A percentile compares a stretch with the other conserved stretches of the same genome.
Conservation (phyloP, 2,888 invertebrate species). For the Erpobdella octoculata region DNA sequence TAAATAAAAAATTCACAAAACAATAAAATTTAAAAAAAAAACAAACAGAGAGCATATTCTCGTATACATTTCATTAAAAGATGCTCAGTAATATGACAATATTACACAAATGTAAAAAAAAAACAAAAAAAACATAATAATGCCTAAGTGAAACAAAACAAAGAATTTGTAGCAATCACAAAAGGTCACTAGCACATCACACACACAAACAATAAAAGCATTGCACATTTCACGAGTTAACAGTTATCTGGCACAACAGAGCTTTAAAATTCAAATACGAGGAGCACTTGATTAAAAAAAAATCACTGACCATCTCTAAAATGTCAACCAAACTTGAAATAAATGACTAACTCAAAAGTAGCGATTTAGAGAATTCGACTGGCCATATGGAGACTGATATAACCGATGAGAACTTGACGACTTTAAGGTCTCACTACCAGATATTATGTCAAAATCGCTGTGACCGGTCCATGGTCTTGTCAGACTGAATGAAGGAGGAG, state of each 20-base stretch:
- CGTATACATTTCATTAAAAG: not conserved
- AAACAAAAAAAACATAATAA: not conserved
- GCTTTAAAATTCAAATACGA: not conserved
- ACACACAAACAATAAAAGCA: slow-evolving; percentile 5
- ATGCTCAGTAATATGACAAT: not conserved
- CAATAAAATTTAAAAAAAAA: not conserved
- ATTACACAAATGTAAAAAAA: not conserved
- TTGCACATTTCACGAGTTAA: slow-evolving; percentile 4
- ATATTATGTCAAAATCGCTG: not conserved
- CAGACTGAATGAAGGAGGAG: slow-evolving; percentile 16
- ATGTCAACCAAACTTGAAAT: not conserved
- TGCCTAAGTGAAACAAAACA: slow-evolving; percentile 3
- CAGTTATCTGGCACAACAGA: slow-evolving; percentile 5
- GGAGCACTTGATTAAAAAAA: slow-evolving; percentile 4
- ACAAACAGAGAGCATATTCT: not conserved
- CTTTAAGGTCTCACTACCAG: not conserved
- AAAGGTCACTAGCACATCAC: slow-evolving; percentile 10
- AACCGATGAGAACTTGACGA: slow-evolving; percentile 7
- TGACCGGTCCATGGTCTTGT: slow-evolving; percentile 19
- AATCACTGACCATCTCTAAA: not conserved
- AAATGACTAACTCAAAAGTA: slow-evolving; percentile 16
- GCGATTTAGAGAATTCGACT: slow-evolving; percentile 14
- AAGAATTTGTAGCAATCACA: not conserved
- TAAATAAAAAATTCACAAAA: not conserved
- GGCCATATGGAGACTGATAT: slow-evolving; percentile 17